Evolutionary conservation across 53 echinoderm and acorn worm species (phyloP).

Genomic region (Henricia sp.): DNA sequence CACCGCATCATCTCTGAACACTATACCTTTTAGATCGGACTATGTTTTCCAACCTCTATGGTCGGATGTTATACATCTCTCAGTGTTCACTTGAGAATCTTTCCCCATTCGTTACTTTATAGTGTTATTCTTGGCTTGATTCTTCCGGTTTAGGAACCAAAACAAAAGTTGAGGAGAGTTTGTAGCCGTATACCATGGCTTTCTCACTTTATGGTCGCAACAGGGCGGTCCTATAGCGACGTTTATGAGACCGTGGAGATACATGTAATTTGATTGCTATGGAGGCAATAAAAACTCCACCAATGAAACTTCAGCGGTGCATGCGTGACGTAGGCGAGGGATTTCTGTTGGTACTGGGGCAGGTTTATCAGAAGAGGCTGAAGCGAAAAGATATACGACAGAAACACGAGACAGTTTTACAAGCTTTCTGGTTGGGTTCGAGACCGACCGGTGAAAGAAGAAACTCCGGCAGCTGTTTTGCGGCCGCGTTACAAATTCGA

Average conservation of each 20-base stretch:
- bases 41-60: no score
- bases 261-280: conserved; percentile 42
- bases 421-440: neutral
- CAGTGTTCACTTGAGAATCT: neutral
- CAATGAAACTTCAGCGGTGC: conserved; percentile 9
- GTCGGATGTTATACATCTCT: neutral
- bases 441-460: neutral
- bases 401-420: conserved; percentile 14
- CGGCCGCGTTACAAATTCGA: neutral
- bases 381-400: conserved; percentile 1
- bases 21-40: neutral
- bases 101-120: conserved; percentile 14
- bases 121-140: conserved; percentile 40
- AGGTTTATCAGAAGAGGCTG: neutral
- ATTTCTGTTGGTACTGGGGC: neutral
- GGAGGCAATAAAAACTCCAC: conserved; percentile 14
- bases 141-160: neutral
- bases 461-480: neutral
- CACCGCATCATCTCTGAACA: neutral
- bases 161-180: neutral
- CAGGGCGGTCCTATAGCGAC: conserved; percentile 9
- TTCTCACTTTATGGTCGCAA: neutral
- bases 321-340: conserved; percentile 17
- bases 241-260: conserved; percentile 22
- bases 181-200: neutral